Conservation (phyloP, 2,797 vertebrate genomes). For the Vultur gryphus region DNA sequence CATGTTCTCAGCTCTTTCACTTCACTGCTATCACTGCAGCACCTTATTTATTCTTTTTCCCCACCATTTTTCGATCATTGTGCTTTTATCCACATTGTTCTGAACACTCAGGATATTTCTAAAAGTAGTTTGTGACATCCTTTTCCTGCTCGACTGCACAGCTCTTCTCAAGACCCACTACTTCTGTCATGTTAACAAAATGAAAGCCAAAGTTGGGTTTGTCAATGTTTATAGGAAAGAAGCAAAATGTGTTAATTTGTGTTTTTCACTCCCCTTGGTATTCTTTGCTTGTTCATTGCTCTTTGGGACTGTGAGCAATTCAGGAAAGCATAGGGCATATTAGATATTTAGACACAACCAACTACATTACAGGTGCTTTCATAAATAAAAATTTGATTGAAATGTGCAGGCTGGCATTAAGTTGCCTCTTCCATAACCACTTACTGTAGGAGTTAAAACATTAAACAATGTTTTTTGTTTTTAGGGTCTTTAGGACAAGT, state of each 20-base stretch:
- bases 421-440: not conserved
- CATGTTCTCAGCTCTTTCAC: not conserved
- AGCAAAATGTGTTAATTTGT: not conserved
- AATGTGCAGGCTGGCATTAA: not conserved
- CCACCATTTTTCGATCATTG: not conserved
- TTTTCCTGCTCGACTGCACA: not conserved
- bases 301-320: not conserved
- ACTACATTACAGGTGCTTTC: not conserved
- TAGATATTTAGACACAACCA: not conserved
- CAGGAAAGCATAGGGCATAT: not conserved
- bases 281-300: not conserved
- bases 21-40: not conserved
- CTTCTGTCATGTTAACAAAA: not conserved
- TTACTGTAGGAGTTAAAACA: not conserved
- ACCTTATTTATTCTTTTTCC: not conserved
- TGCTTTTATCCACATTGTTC: not conserved
- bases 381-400: not conserved
- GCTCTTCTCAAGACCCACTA: not conserved
- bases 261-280: not conserved
- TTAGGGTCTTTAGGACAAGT: not conserved
- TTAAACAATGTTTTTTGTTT: fast-evolving
- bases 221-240: not conserved
- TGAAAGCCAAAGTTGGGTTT: not conserved
- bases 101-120: not conserved
- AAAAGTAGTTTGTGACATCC: not conserved